Base-by-base conservation (phyloP, 2,797 vertebrate genomes). In the Tragelaphus oryx region DNA sequence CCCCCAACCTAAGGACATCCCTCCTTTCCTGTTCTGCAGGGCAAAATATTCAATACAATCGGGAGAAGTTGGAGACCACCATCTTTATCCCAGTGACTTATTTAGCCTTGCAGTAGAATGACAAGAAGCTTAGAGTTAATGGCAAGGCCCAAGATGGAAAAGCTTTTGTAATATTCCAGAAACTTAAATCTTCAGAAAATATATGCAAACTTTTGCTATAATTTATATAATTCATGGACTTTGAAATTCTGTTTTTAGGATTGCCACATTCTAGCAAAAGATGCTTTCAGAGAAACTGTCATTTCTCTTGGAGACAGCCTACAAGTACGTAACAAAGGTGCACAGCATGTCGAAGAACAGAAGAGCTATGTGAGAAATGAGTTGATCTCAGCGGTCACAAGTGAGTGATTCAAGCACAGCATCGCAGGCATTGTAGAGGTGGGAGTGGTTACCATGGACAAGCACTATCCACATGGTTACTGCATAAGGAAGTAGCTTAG, bases 311-410 rank as follows among this genome's bases (percentile, higher is more conserved):
- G 79, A 75, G 41, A 59, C 16, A 78, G 33, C 4, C 68, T 55
- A 92, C 28, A 62, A 57, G 59, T 24, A 71, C 8, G 3, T 5
- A 76, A 22, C 20, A n/a, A 3, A 84, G 8, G 22, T 54, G 16
- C 54, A 62, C 6, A 30, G 80, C 4, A 33, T n/a, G 22, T 11
- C 60, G 52, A 89, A 91, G 9, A 87, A 65, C 33, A 87, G 37
- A 75, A 62, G 8, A 57, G 46, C 7, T 83, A 54, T 48, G 41
- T 37, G 95, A 95, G 33, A 4, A 4, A 97, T 94, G 95, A 89
- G 93, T 94, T 97, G 91, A 95, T 92, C 41, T 81, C 91, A 50
- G 87, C 81, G 28, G 22, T 95, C 87, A 89, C 96, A 93, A 93
- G 17, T 78, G 87, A 95, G 54, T 14, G 81, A 55, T 22, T 62